Conservation (phyloP, 2,797 vertebrate genomes). For the Cuculus canorus region DNA sequence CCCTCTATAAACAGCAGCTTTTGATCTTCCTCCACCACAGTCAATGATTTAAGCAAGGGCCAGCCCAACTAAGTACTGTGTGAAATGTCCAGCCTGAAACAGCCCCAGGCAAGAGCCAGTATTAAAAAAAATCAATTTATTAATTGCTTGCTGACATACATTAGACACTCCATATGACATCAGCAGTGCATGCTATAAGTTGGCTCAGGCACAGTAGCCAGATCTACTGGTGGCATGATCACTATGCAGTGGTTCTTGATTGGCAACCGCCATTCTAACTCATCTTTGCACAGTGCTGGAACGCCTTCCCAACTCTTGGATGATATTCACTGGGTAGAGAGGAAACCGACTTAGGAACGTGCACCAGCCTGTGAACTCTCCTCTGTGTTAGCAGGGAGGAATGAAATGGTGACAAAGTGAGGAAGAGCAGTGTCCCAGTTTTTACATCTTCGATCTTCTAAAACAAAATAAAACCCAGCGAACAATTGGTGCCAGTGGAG, state of each 20-base stretch:
- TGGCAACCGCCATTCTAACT: neutral
- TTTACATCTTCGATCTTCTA: neutral
- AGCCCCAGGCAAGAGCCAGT: neutral
- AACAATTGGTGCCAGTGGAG: neutral
- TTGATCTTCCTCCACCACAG: neutral
- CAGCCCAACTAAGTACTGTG: neutral
- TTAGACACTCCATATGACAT: neutral
- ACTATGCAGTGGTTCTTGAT: neutral
- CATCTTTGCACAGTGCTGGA: neutral
- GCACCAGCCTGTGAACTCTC: neutral
- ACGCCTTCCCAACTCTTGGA: neutral
- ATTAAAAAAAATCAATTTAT: neutral
- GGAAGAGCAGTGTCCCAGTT: neutral
- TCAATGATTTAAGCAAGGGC: neutral
- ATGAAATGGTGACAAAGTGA: neutral
- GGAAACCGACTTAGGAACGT: neutral
- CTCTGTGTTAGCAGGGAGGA: neutral
- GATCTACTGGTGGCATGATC: neutral
- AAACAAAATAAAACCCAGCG: neutral
- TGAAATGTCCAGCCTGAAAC: neutral
- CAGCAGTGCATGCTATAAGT: neutral
- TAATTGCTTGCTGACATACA: constrained; percentile 25
- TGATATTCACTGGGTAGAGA: neutral
- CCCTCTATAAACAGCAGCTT: neutral
- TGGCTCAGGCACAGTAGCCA: neutral